These are phyloP conservation scores for Melopsittacus undulatus DNA, from an alignment of 2,797 vertebrate genomes.

Conservation along the genomic window DNA sequence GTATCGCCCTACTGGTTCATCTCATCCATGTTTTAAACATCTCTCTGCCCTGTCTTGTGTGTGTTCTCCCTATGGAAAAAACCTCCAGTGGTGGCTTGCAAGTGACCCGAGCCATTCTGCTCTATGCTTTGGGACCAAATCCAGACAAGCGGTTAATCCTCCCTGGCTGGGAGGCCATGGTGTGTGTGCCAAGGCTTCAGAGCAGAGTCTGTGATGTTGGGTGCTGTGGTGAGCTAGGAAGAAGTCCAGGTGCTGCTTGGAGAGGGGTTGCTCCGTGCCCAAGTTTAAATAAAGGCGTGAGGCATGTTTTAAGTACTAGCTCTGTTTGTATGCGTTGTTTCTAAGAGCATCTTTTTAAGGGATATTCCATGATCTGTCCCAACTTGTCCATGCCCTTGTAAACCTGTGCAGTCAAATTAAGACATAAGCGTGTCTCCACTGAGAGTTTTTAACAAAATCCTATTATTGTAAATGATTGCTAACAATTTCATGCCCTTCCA, in stretches of 20 bases:
- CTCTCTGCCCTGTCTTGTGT: background rate
- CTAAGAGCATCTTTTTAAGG: background rate
- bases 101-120: background rate
- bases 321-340: background rate
- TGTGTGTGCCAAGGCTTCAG: background rate
- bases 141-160: background rate
- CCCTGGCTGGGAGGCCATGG: background rate
- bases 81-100: background rate
- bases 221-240: background rate
- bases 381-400: constrained; percentile 8
- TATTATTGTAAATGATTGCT: background rate
- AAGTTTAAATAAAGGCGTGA: background rate
- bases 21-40: background rate
- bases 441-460: constrained; percentile 19
- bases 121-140: background rate
- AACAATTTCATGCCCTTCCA: constrained; percentile 5
- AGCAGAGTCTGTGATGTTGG: fast-evolving
- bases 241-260: background rate
- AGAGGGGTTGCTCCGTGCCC: background rate
- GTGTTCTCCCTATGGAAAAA: background rate
- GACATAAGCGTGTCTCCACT: background rate
- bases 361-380: background rate
- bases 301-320: background rate
- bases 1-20: background rate
- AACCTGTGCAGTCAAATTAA: constrained; percentile 6